Base-by-base conservation (phyloP, 2,113 vertebrate genomes). In the Pomatorhinus ruficollis region DNA sequence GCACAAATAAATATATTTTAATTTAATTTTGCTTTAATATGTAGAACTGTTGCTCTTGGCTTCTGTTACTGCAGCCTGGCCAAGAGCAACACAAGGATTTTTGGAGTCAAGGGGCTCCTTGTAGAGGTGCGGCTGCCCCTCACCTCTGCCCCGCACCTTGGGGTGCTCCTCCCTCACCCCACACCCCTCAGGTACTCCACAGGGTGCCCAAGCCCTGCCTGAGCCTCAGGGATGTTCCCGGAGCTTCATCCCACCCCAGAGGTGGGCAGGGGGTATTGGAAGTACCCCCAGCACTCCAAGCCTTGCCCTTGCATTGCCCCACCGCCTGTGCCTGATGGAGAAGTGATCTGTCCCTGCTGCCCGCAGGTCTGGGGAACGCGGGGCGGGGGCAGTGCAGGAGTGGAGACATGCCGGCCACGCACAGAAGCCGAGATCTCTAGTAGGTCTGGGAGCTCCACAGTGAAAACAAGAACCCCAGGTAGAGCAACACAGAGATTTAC, bases 21-120 rank as follows among this genome's bases (percentile, higher is more conserved):
- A 97, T 97, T 96, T 92, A 93, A 96, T 97, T 97, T 96, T 88
- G 53, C 68, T 96, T 96, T 97, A 95, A 94, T 97, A 83, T 86
- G 64, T 86, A 96, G 95, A 97, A 88, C 81, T 96, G 90, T 97
- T 97, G 90, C 71, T 96, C 71, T 97, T 97, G 97, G 97, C 90
- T 91, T 42, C 39, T 76, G 45, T 52, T 8, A 3, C 54, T 18
- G 8, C 37, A 56, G 64, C 53, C 39, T 28, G 6, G 93, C 95
- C 96, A 97, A 97, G 86, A 96, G 68, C 70, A 94, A 96, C 56
- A 96, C 0, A 6, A 12, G 81, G 63, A 33, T 70, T 83, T 78
- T 92, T 35, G 5, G 50, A 94, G 83, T 78, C 88, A 83, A 96
- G 92, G 75, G 75, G 80, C 75, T 89, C 88, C 87, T 87, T 53